Conservation (phyloP, 2,113 vertebrate species). For the Albula glossodonta region DNA sequence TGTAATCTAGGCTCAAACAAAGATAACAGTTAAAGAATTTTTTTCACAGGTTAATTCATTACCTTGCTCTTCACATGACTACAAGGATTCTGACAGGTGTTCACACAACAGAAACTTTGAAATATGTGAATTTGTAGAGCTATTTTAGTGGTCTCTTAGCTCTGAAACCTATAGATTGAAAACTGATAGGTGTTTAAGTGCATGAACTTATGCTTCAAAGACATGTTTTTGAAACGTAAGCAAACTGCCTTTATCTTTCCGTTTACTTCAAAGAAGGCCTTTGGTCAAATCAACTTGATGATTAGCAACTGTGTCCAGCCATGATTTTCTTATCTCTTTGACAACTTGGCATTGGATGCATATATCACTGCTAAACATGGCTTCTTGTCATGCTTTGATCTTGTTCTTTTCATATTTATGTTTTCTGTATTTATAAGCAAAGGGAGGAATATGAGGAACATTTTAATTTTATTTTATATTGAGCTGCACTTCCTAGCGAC, state of each 20-base stretch:
- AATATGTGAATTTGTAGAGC: neutral
- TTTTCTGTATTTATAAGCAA: constrained; percentile 6
- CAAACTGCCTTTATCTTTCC: constrained; percentile 10
- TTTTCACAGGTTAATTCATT: neutral
- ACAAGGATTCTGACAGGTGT: neutral
- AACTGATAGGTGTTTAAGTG: neutral
- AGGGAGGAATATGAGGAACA: neutral
- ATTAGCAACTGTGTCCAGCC: neutral
- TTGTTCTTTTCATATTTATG: neutral
- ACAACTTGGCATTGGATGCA: neutral
- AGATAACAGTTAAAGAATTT: neutral
- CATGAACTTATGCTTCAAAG: neutral
- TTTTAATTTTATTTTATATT: neutral
- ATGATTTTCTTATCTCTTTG: constrained; percentile 1
- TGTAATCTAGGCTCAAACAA: neutral
- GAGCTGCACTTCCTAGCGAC: neutral
- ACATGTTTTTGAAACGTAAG: neutral
- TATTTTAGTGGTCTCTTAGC: neutral
- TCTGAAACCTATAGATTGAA: neutral
- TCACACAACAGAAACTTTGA: neutral
- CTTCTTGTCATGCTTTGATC: neutral
- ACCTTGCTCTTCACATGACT: neutral
- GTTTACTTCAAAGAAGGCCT: neutral
- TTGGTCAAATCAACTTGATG: neutral
- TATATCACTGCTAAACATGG: neutral